These are phyloP conservation scores for Melinopterus prodromus DNA, from an alignment of 2,888 invertebrate species.

Conservation along the genomic window DNA sequence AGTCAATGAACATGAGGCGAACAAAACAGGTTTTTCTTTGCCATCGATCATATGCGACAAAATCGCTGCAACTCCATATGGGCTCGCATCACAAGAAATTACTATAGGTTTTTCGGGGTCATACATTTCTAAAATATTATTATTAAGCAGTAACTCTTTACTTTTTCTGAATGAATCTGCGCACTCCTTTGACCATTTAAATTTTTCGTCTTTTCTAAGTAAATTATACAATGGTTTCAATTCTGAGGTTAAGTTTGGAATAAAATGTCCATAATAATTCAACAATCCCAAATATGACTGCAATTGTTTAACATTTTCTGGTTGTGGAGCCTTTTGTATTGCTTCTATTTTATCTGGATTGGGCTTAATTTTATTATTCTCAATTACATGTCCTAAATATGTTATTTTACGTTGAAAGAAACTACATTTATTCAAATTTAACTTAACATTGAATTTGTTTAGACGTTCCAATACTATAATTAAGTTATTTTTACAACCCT, in stretches of 20 bases:
- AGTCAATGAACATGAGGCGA: constrained; percentile 41
- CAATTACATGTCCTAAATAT: no score
- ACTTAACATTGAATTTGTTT: no score
- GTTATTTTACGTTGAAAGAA: no score
- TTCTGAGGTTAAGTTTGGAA: constrained; percentile 32
- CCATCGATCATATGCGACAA: constrained; percentile 41
- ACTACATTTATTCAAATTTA: no score
- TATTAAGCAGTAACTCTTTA: constrained; percentile 24
- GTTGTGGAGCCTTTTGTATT: no score
- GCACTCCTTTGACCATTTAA: no score
- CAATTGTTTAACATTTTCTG: no score
- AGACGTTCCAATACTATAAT: no score
- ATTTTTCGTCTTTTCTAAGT: constrained; percentile 27
- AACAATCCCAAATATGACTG: constrained; percentile 34
- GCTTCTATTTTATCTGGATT: no score
- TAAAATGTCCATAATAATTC: constrained; percentile 32
- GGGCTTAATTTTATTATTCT: no score
- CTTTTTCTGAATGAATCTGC: constrained; percentile 24
- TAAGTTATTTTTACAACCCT: no score
- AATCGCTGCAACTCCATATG: constrained; percentile 34
- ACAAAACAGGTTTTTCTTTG: constrained; percentile 43
- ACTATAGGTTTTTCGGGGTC: constrained; percentile 15
- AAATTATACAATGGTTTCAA: constrained; percentile 37
- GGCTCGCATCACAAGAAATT: constrained; percentile 25
- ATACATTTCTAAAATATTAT: constrained; percentile 16